These are phyloP conservation scores for Eolophus roseicapilla DNA, from an alignment of 2,113 vertebrate genomes.

Conservation along the genomic window DNA sequence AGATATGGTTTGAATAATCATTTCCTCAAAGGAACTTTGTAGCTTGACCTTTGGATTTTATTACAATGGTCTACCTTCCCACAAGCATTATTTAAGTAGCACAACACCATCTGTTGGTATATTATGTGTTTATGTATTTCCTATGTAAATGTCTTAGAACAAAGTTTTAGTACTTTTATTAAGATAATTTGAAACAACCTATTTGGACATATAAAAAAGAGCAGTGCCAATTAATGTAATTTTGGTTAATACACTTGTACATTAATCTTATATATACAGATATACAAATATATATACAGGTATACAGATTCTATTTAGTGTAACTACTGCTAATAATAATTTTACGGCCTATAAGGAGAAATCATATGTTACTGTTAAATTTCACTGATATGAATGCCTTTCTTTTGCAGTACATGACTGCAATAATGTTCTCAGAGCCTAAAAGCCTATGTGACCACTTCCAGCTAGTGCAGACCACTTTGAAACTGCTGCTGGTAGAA, in stretches of 20 bases:
- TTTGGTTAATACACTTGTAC: not conserved
- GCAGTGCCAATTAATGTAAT: not conserved
- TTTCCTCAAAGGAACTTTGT: conserved; percentile 3
- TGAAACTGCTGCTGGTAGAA: not conserved
- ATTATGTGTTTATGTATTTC: conserved; percentile 12
- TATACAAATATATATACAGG: too few species aligned
- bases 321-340: not conserved
- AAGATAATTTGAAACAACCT: not conserved
- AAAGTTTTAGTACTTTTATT: not conserved
- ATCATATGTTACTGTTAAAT: not conserved
- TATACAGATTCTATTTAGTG: not conserved
- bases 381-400: not conserved
- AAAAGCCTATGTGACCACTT: not conserved
- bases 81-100: conserved; percentile 8
- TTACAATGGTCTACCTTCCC: not conserved
- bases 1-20: not conserved
- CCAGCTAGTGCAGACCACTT: not conserved
- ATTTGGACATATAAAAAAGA: not conserved
- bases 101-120: conserved; percentile 27
- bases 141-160: not conserved
- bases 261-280: not conserved
- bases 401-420: not conserved
- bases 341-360: not conserved
- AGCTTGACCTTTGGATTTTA: conserved; percentile 27
- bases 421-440: not conserved